phyloP scores from a whole-genome alignment of 2,888 invertebrate genomes.

The Lasius fuliginosus region DNA sequence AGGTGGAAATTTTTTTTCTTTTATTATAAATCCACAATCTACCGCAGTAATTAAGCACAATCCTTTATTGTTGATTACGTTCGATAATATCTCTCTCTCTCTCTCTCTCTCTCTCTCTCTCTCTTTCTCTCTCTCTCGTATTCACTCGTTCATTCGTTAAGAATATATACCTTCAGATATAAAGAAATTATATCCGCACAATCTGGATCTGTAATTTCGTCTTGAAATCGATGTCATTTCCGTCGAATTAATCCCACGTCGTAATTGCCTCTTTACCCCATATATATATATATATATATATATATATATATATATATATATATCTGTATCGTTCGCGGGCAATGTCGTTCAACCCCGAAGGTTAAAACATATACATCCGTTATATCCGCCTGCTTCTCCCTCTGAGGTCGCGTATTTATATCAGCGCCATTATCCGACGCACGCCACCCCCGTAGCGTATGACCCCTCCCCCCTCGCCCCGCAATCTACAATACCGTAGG shows the following conservation, averaged over 20 bases:
- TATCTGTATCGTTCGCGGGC: constrained; percentile 13
- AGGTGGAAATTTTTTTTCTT: no score
- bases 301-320: not conserved
- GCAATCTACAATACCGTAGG: constrained; percentile 32
- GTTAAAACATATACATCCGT: constrained; percentile 49
- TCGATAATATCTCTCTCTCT: not conserved
- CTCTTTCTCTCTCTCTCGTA: not conserved
- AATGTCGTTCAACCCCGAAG: constrained; percentile 36
- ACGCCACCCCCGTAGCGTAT: constrained; percentile 41
- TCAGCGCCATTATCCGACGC: constrained; percentile 44
- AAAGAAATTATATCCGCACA: not conserved
- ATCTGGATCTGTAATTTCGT: not conserved
- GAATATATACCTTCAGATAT: not conserved
- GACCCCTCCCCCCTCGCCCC: not conserved
- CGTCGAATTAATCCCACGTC: constrained; percentile 16
- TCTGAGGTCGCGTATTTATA: constrained; percentile 51
- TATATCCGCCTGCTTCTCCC: constrained; percentile 24
- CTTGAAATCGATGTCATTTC: not conserved
- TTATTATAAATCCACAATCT: not conserved
- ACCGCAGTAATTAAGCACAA: not conserved
- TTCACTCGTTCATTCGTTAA: not conserved
- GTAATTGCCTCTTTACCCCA: constrained; percentile 3
- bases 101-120: not conserved
- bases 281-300: no score
- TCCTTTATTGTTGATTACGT: not conserved